Conservation (phyloP, 2,888 invertebrate genomes). For the Acronicta alni region DNA sequence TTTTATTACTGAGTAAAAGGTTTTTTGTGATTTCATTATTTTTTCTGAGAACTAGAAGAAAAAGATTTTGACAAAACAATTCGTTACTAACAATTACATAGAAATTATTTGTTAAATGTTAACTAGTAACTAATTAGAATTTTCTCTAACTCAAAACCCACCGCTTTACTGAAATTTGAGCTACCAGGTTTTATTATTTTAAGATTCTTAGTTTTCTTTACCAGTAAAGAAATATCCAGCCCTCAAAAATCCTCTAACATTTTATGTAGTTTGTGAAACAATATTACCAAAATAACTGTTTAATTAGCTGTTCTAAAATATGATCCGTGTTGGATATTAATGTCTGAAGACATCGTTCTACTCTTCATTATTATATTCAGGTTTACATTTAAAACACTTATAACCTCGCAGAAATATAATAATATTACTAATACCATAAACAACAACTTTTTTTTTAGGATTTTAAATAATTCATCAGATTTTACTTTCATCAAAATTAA, state of each 20-base stretch:
- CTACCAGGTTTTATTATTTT: conserved; percentile 30
- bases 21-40: neutral
- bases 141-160: conserved; percentile 6
- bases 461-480: too few species aligned
- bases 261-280: neutral
- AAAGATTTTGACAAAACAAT: neutral
- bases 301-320: conserved; percentile 16
- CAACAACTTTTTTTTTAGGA: too few species aligned
- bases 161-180: conserved; percentile 13
- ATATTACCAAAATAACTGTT: neutral
- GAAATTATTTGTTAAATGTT: conserved; percentile 24
- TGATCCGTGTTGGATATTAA: conserved; percentile 26
- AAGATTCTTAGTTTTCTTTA: conserved; percentile 10
- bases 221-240: conserved; percentile 16
- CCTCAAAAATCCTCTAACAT: conserved; percentile 6
- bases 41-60: conserved; percentile 4
- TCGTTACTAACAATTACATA: conserved; percentile 14
- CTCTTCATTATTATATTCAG: too few species aligned
- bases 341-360: too few species aligned
- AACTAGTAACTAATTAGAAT: conserved; percentile 26
- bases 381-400: too few species aligned
- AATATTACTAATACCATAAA: too few species aligned
- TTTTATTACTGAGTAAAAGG: neutral
- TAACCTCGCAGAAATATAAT: too few species aligned
- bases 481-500: too few species aligned